Base-by-base conservation (phyloP, 2,888 invertebrate species). In the Alsophila aescularia region DNA sequence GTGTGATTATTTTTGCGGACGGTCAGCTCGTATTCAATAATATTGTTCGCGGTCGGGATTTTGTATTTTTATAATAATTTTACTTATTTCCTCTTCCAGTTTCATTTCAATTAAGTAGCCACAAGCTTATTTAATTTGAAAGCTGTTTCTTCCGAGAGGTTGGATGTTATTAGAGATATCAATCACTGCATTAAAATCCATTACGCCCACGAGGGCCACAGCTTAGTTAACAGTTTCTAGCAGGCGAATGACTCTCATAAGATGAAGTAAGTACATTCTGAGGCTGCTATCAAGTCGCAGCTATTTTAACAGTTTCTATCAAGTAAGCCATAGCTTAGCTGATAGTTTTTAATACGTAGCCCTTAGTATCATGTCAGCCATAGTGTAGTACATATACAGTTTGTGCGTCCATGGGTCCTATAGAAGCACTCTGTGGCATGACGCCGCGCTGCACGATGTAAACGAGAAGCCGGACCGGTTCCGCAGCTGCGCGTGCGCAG, bases 401-500 rank as follows among this genome's bases (percentile, higher is more conserved):
- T 47, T 27, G 36, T 54, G 43, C 29, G 14, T 41, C 13, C 8
- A 31, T 21, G 21, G 27, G 10, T 56, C 31, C 18, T 42, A 57
- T 59, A 64, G 64, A 58, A 55, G 60, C 48, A 55, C 67, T 69
- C 67, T 62, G 69, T 70, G 69, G 69, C 70, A 79, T 77, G 78
- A 81, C 77, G 74, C 60, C 69, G 72, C 73, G 77, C 70, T 72
- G 67, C 68, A 69, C 64, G 68, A 76, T 80, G 83, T 83, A 81
- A 83, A 77, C 84, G 79, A 82, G 85, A 82, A 82, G 79, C 72
- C 58, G 66, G 87, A 90, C 90, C 90, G 88, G 90, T 90, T 79
- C 69, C 76, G 87, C 89, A 90, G 90, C 90, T 90, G 90, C 90
- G 85, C 85, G 83, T 79, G 84, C 85, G 73, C 73, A 48, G 64